phyloP scores from a whole-genome alignment of 2,888 invertebrate genomes.

The Apantesis nais region DNA sequence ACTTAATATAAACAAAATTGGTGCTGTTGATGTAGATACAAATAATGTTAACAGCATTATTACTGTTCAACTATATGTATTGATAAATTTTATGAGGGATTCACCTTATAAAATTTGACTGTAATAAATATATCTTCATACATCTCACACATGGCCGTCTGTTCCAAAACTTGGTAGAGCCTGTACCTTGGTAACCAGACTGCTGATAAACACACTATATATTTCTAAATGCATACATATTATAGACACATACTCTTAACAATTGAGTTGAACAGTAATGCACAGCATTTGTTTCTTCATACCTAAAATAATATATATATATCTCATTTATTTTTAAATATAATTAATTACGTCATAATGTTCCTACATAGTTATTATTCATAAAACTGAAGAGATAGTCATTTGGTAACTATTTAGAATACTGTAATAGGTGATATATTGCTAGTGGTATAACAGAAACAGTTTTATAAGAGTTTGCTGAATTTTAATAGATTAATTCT shows the following conservation, averaged over 20 bases:
- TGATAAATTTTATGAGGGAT: not conserved
- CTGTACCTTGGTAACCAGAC: too few species aligned
- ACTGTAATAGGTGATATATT: not conserved
- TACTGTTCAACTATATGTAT: not conserved
- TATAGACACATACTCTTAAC: not conserved
- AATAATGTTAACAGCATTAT: not conserved
- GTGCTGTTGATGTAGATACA: constrained; percentile 16
- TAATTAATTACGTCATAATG: not conserved
- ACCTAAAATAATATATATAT: not conserved
- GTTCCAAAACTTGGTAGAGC: too few species aligned
- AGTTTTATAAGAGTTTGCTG: not conserved
- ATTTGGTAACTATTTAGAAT: not conserved
- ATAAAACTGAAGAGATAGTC: not conserved
- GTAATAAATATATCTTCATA: too few species aligned
- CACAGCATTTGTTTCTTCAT: not conserved
- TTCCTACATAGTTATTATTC: not conserved
- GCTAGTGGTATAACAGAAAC: not conserved
- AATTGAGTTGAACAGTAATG: not conserved
- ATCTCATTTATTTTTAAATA: not conserved
- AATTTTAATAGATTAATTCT: not conserved
- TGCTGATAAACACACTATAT: too few species aligned
- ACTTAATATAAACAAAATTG: too few species aligned
- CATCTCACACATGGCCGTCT: too few species aligned
- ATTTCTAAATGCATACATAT: too few species aligned
- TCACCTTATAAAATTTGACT: not conserved